Evolutionary conservation across 2,888 invertebrate species (phyloP), one percentile per base, ranked within the genome.

Genomic region (Pimpla rufipes): DNA sequence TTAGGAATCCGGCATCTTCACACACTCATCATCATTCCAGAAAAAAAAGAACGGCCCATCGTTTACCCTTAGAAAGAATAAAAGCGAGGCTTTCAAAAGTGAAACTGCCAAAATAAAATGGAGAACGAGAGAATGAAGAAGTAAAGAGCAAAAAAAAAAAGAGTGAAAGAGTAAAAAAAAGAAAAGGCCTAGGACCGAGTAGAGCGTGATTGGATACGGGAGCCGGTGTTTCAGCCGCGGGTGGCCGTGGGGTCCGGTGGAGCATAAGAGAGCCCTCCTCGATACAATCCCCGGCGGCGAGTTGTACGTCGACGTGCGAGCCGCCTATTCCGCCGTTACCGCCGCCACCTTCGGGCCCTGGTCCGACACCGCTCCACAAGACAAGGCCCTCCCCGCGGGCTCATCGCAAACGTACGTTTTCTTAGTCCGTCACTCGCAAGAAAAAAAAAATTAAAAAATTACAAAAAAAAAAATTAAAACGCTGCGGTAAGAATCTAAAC

Each of bases 161-260:
- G 66, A 55, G 23, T 57, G 68, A 52, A 64, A 68, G 70, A 75
- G 76, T 37, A 40, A 42, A 59, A 71, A 40, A 76, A 64, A 66
- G n/a, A 16, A 73, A 77, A 68, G 55, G 18, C 37, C 66, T 81
- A 66, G 79, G 79, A 83, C 59, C 68, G 79, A 45, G 66, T 85
- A 85, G 83, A 77, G 83, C 80, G 79, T 83, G 76, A 83, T 83
- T 80, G 70, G 83, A 83, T 67, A 73, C 74, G 83, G 83, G 88
- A 91, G 92, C 89, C 91, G 91, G 89, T 91, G 91, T 92, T 92
- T 92, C 92, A 91, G 91, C 90, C 89, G 88, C 89, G 87, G 86
- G 89, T 88, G 89, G 90, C 85, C 91, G 83, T 83, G 83, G 90
- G 85, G 90, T 90, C 85, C 91, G 90, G 88, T 91, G 91, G 91